A percentile compares a stretch with the other conserved stretches of the same genome.
Conservation (phyloP, 2,888 invertebrate species). For the Ochropleura leucogaster region DNA sequence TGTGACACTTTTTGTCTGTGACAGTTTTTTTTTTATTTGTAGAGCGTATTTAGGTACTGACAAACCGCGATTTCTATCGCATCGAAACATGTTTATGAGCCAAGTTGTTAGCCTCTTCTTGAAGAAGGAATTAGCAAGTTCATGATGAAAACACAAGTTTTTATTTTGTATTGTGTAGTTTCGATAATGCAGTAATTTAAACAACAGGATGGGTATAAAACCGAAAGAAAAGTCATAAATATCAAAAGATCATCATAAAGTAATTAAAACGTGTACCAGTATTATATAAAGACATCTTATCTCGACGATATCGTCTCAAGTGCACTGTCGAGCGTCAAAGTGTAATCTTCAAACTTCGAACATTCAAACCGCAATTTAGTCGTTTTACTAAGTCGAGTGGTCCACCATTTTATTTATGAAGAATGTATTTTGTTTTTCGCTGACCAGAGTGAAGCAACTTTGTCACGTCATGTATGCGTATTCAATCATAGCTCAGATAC, state of each 20-base stretch:
- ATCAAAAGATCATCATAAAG: conserved; percentile 5
- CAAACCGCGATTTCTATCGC: background rate
- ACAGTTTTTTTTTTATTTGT: background rate
- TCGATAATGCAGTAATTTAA: background rate
- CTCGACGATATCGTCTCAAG: conserved; percentile 17
- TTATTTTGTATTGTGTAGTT: background rate
- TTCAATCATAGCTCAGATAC: no score
- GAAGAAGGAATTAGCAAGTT: no score
- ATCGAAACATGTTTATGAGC: background rate
- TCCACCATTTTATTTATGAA: no score
- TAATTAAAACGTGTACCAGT: background rate
- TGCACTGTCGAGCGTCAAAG: conserved; percentile 14
- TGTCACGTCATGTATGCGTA: no score
- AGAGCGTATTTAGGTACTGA: background rate
- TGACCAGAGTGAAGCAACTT: no score
- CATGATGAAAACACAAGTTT: background rate
- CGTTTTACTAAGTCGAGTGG: background rate
- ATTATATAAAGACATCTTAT: conserved; percentile 10
- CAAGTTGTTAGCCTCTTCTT: background rate
- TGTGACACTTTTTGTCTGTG: background rate
- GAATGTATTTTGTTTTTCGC: no score
- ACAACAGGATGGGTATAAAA: background rate
- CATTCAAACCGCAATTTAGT: background rate
- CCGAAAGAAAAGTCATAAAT: background rate
- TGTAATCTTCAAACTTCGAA: background rate